These are phyloP conservation scores for Oegoconia quadripuncta DNA, from an alignment of 2,888 invertebrate species.

Conservation along the genomic window DNA sequence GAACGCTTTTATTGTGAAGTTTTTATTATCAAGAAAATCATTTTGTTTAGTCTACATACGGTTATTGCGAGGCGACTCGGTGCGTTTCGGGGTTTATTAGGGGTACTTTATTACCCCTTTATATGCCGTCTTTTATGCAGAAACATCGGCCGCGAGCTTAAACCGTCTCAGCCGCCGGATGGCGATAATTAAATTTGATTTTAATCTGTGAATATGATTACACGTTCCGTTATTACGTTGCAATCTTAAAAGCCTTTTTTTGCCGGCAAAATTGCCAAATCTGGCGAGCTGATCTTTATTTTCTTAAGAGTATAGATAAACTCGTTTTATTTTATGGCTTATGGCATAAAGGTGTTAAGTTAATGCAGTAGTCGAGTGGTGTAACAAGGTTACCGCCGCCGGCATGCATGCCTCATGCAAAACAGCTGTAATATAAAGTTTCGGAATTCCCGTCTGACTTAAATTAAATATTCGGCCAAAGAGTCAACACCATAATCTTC, in stretches of 20 bases:
- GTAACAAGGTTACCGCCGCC: conserved; percentile 1
- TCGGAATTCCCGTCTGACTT: conserved; percentile 37
- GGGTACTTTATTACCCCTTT: conserved; percentile 69
- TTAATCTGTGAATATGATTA: conserved; percentile 63
- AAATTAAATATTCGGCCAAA: conserved; percentile 48
- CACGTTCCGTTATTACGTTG: conserved; percentile 47
- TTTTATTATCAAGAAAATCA: conserved; percentile 76
- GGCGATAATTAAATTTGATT: conserved; percentile 66
- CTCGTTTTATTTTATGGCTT: conserved; percentile 32
- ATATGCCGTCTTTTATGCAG: conserved; percentile 50
- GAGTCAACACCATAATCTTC: conserved; percentile 55
- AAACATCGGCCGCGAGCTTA: conserved; percentile 47
- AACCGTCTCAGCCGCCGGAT: conserved; percentile 47
- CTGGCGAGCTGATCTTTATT: conserved; percentile 47
- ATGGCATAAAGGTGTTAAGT: conserved; percentile 23
- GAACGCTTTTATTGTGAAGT: conserved; percentile 76
- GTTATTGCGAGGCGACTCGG: conserved; percentile 64
- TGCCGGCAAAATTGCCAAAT: conserved; percentile 42
- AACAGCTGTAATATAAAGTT: conserved; percentile 30
- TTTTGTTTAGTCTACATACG: conserved; percentile 77
- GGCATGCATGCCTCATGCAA: conserved; percentile 11
- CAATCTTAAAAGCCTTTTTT: conserved; percentile 44
- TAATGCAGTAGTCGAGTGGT: conserved; percentile 21
- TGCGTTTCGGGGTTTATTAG: conserved; percentile 73
- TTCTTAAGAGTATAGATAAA: conserved; percentile 39